Evolutionary conservation across 2,888 invertebrate species (phyloP), one percentile per base, ranked within the genome.

Genomic region (Synanthedon tipuliformis): DNA sequence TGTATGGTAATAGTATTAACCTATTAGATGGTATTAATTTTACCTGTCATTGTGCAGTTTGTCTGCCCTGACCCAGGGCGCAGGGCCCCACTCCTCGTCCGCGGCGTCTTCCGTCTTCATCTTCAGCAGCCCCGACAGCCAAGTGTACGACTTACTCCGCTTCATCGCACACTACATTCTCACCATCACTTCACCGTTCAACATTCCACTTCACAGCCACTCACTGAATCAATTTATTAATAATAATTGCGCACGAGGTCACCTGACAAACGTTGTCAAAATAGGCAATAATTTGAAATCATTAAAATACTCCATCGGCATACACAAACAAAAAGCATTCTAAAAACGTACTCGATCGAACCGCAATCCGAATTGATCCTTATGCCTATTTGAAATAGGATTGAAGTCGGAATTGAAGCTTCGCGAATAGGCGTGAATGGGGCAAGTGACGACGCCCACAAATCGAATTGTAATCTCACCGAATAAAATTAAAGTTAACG

Each of bases 131-230:
- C 84, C 82, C 59, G 86, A 79, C 68, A 86, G 78, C 86, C 86
- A 85, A 65, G 84, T 81, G 70, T 85, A 83, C 53, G 86, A 86
- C 73, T 84, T 84, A 62, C 85, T 85, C 56, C 86, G 79, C 69
- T 82, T 84, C 86, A 86, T 86, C 40, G 40, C 34, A 50, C 13
- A n/a, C 34, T 13, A 34, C 49, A 49, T 23, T 45, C 45, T 45
- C 45, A 18, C 45, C 48, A 15, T 45, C 15, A 12, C 48, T 23
- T n/a, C 18, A 53, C n/a, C 11, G n/a, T 51, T 41, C 51, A 50
- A 50, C 52, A 18, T 10, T 8, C 48, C 48, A 12, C n/a, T 45
- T 12, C 34, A 34, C 34, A 10, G 48, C 1, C 12, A 18, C 16
- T 50, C 50, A 50, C 50, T 5, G 34, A 34, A 34, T 34, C 34